Conservation (phyloP, 2,888 invertebrate species). For the Trichopria drosophilae region DNA sequence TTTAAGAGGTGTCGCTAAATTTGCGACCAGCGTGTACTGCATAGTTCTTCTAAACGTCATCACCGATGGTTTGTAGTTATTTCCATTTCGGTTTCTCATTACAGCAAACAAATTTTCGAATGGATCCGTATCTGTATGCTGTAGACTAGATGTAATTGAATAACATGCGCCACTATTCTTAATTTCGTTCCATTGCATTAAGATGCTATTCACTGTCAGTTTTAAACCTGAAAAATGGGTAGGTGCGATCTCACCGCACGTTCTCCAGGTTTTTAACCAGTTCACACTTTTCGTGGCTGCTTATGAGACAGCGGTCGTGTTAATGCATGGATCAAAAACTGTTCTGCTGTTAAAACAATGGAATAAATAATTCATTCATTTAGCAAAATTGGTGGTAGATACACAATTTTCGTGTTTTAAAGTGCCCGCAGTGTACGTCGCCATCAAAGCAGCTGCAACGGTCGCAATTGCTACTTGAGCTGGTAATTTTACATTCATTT, state of each 20-base stretch:
- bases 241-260: too few species aligned
- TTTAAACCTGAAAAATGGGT: constrained; percentile 37
- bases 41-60: constrained; percentile 27
- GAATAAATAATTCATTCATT: constrained; percentile 34
- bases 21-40: constrained; percentile 21
- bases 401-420: constrained; percentile 22
- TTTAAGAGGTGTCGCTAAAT: constrained; percentile 19
- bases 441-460: constrained; percentile 31
- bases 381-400: constrained; percentile 32
- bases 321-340: constrained; percentile 21
- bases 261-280: constrained; percentile 20
- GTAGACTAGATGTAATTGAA: constrained; percentile 23
- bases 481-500: constrained; percentile 35
- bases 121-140: constrained; percentile 30
- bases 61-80: constrained; percentile 27
- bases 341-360: constrained; percentile 34
- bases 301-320: constrained; percentile 15
- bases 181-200: constrained; percentile 24
- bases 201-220: constrained; percentile 32
- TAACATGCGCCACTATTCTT: constrained; percentile 19
- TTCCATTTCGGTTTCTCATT: constrained; percentile 20
- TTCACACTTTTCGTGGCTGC: constrained; percentile 26
- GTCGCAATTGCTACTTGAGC: constrained; percentile 39
- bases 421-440: constrained; percentile 30
- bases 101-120: constrained; percentile 30